phyloP scores from a whole-genome alignment of 2,113 vertebrate genomes.

The Herpetotheres cachinnans region DNA sequence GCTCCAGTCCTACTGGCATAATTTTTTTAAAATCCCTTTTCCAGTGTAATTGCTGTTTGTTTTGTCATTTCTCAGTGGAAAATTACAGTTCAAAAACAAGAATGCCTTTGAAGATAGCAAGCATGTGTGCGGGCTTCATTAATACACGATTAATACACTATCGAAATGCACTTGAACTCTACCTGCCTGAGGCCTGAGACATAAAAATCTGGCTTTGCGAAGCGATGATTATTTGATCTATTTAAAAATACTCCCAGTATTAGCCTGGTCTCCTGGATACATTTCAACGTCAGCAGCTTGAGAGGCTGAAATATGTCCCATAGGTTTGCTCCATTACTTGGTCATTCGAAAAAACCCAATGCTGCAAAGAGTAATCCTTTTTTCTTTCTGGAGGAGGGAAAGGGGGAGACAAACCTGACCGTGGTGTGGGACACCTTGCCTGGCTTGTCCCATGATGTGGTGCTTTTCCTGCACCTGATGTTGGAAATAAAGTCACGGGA shows the following conservation, averaged over 20 bases:
- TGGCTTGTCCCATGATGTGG: background rate
- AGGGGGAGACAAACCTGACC: background rate
- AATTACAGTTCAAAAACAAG: constrained; percentile 48
- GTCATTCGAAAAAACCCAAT: background rate
- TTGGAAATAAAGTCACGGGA: background rate
- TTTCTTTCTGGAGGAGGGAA: background rate
- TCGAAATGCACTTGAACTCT: background rate
- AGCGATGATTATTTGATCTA: constrained; percentile 21
- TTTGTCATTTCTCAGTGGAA: constrained; percentile 66
- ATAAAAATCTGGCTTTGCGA: background rate
- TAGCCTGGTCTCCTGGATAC: constrained; percentile 21
- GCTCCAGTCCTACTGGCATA: constrained; percentile 25
- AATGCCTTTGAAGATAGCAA: background rate
- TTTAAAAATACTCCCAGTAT: constrained; percentile 27
- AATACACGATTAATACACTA: background rate
- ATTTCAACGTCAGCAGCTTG: constrained; percentile 10
- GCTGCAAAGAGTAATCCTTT: background rate
- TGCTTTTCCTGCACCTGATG: background rate
- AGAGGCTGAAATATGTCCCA: constrained; percentile 5
- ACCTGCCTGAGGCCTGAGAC: constrained; percentile 10
- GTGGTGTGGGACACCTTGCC: background rate
- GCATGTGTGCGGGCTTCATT: background rate
- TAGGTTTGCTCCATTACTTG: background rate
- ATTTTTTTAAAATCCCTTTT: constrained; percentile 3
- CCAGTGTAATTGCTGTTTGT: constrained; percentile 62